phyloP scores from a whole-genome alignment of 1,140 invertebrate genomes.

The Bombus terrestris region DNA sequence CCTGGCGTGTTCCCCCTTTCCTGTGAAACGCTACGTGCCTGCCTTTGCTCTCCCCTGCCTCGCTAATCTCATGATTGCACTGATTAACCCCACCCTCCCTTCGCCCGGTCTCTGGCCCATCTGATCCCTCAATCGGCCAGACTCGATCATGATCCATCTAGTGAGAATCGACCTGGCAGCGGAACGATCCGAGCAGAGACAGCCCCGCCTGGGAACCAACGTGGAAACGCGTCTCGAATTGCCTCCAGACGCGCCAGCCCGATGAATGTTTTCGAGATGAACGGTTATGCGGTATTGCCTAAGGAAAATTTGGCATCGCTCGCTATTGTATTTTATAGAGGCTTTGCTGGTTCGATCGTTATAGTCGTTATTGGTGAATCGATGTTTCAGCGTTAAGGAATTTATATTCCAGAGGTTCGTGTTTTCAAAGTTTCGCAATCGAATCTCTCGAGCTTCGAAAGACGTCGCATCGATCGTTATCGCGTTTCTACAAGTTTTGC shows the following conservation, averaged over 20 bases:
- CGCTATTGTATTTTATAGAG: neutral
- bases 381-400: neutral
- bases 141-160: slow-evolving; percentile 49
- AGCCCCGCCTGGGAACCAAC: neutral
- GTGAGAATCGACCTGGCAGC: slow-evolving; percentile 27
- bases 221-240: slow-evolving; percentile 14
- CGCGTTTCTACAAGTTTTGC: too few species aligned
- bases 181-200: slow-evolving; percentile 26
- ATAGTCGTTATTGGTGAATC: neutral
- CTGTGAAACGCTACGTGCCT: slow-evolving; percentile 51
- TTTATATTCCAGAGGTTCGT: neutral
- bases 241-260: neutral
- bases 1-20: slow-evolving; percentile 1
- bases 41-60: slow-evolving; percentile 50
- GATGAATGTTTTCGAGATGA: neutral
- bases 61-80: slow-evolving; percentile 68
- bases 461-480: neutral
- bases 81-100: slow-evolving; percentile 58
- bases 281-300: neutral
- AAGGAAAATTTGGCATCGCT: neutral
- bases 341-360: neutral
- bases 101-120: slow-evolving; percentile 19
- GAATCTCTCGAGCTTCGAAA: neutral
- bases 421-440: neutral
- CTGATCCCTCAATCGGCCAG: slow-evolving; percentile 51